Evolutionary conservation across 2,113 vertebrate genomes (phyloP).

Genomic region (Odontesthes bonariensis): DNA sequence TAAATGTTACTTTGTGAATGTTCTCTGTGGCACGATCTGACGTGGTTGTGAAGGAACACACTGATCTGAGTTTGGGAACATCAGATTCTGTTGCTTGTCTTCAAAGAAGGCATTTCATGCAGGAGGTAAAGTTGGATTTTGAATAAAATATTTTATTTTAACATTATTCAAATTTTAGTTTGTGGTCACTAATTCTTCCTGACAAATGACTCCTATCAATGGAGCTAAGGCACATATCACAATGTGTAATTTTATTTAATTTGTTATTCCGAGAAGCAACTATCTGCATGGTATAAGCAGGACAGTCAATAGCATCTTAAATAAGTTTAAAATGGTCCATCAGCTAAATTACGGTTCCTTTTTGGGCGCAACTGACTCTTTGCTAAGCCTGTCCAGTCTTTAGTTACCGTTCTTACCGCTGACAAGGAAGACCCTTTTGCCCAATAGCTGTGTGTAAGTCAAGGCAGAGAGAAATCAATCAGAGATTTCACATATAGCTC

Average conservation of each 20-base stretch:
- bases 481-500: not conserved
- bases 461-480: not conserved
- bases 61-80: conserved; percentile 37
- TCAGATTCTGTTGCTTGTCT: conserved; percentile 24
- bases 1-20: conserved; percentile 18
- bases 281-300: not conserved
- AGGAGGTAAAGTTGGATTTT: conserved; percentile 13
- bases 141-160: conserved; percentile 37
- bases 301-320: too few species aligned
- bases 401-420: not conserved
- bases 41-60: conserved; percentile 48
- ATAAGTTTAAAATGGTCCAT: not conserved
- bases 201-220: conserved; percentile 59
- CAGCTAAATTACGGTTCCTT: conserved; percentile 15
- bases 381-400: not conserved
- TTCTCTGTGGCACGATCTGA: conserved; percentile 22
- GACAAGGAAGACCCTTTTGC: not conserved
- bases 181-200: conserved; percentile 56
- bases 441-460: not conserved
- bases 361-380: conserved; percentile 15
- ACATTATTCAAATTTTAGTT: conserved; percentile 55
- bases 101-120: conserved; percentile 38
- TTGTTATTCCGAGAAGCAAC: conserved; percentile 28
- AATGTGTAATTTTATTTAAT: conserved; percentile 65
- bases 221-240: conserved; percentile 71